Evolutionary conservation across 2,797 vertebrate genomes (phyloP).

Genomic region (Pseudomugil tenellus): DNA sequence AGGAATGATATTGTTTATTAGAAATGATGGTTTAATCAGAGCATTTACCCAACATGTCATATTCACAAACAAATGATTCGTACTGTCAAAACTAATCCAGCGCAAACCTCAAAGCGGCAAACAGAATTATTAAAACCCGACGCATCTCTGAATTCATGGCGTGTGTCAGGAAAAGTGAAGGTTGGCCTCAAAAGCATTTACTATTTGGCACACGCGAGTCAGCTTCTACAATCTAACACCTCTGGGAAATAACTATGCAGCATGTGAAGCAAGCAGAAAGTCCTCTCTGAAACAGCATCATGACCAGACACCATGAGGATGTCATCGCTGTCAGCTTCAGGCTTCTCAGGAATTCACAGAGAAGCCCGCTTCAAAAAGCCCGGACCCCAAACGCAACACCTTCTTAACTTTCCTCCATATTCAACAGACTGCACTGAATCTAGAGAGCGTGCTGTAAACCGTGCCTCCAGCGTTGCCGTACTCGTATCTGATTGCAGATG

Average conservation of each 20-base stretch:
- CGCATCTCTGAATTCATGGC: background rate
- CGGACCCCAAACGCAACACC: background rate
- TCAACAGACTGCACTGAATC: constrained; percentile 38
- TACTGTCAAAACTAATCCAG: constrained; percentile 24
- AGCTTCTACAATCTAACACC: background rate
- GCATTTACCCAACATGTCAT: constrained; percentile 12
- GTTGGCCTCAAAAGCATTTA: constrained; percentile 17
- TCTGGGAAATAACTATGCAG: constrained; percentile 14
- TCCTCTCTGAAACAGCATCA: constrained; percentile 7
- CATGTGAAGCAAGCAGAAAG: constrained; percentile 12
- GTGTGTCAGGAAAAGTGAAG: constrained; percentile 1
- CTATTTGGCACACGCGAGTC: constrained; percentile 1
- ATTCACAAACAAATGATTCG: constrained; percentile 7
- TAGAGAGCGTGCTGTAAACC: constrained; percentile 29
- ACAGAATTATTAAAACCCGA: constrained; percentile 3
- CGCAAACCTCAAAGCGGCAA: constrained; percentile 2
- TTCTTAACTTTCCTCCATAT: constrained; percentile 9
- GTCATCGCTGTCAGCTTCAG: background rate
- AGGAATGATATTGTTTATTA: constrained; percentile 13
- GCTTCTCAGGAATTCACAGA: constrained; percentile 10
- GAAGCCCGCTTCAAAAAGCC: background rate
- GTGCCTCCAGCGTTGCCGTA: constrained; percentile 27
- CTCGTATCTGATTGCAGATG: constrained; percentile 55
- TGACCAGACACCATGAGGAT: background rate
- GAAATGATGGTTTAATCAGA: constrained; percentile 20